These are phyloP conservation scores for Euzetes globulus DNA, from an alignment of 2,888 invertebrate genomes.

Conservation along the genomic window DNA sequence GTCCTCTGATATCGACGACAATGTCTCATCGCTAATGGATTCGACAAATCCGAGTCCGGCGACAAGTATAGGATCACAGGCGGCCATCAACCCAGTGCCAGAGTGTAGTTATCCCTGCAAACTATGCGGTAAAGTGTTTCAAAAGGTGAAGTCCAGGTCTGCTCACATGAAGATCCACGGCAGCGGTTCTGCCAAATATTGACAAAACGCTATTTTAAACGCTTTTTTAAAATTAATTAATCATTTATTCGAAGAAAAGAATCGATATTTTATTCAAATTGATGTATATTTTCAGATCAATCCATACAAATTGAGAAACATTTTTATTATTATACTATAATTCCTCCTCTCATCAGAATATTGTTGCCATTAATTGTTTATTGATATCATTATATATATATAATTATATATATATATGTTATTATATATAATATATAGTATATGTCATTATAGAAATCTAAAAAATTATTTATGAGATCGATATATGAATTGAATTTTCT, in stretches of 20 bases:
- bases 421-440: background rate
- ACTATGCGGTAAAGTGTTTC: constrained; percentile 97
- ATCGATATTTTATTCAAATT: background rate
- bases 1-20: constrained; percentile 2
- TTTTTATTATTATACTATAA: background rate
- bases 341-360: background rate
- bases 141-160: constrained; percentile 96
- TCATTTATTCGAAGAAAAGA: background rate
- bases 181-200: constrained; percentile 19
- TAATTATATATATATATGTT: background rate
- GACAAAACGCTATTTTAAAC: constrained; percentile 14
- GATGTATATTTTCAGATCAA: background rate
- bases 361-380: background rate
- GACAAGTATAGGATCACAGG: constrained; percentile 1
- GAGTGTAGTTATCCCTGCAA: constrained; percentile 64
- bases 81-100: background rate
- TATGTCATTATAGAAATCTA: no score
- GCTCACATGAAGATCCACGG: constrained; percentile 97
- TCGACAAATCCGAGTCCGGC: constrained; percentile 20
- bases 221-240: background rate
- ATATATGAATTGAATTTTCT: no score
- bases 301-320: background rate
- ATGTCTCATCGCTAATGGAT: constrained; percentile 4
- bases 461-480: no score
- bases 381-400: background rate